phyloP scores from a whole-genome alignment of 2,888 invertebrate genomes.

The Ethmia dodecea region DNA sequence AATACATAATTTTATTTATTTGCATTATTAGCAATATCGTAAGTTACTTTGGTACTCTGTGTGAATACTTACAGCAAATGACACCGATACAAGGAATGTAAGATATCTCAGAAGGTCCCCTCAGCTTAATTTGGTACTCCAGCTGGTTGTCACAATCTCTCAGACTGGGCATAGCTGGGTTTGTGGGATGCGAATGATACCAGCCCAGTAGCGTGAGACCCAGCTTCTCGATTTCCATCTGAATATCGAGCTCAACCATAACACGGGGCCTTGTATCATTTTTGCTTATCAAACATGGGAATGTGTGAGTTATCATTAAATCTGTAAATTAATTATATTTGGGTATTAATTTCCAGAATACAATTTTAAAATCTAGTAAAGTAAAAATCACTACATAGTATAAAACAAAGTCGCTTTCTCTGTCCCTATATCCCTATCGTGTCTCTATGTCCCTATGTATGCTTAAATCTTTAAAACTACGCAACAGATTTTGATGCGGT shows the following conservation, averaged over 20 bases:
- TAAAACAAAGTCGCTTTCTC: too few species aligned
- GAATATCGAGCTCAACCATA: constrained; percentile 88
- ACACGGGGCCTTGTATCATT: constrained; percentile 87
- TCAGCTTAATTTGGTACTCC: constrained; percentile 96
- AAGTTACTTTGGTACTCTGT: constrained; percentile 91
- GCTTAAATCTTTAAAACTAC: too few species aligned
- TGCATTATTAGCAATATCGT: constrained; percentile 94
- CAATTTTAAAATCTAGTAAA: too few species aligned
- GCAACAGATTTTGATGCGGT: too few species aligned
- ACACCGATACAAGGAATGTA: constrained; percentile 96
- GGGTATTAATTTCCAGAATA: too few species aligned
- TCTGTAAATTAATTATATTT: constrained; percentile 80
- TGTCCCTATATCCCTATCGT: too few species aligned
- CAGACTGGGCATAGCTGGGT: constrained; percentile 90
- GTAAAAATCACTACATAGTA: too few species aligned
- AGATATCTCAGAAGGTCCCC: constrained; percentile 92
- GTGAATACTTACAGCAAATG: constrained; percentile 87
- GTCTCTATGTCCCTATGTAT: too few species aligned
- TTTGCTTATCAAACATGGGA: constrained; percentile 90
- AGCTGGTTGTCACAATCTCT: constrained; percentile 95
- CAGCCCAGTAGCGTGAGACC: constrained; percentile 92
- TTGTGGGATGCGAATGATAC: constrained; percentile 96
- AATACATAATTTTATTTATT: constrained; percentile 88
- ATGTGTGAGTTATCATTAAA: constrained; percentile 90
- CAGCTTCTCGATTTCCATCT: constrained; percentile 88